Evolutionary conservation across 2,888 invertebrate genomes (phyloP), one percentile per base, ranked within the genome.

Genomic region (Neoaliturus tenellus): DNA sequence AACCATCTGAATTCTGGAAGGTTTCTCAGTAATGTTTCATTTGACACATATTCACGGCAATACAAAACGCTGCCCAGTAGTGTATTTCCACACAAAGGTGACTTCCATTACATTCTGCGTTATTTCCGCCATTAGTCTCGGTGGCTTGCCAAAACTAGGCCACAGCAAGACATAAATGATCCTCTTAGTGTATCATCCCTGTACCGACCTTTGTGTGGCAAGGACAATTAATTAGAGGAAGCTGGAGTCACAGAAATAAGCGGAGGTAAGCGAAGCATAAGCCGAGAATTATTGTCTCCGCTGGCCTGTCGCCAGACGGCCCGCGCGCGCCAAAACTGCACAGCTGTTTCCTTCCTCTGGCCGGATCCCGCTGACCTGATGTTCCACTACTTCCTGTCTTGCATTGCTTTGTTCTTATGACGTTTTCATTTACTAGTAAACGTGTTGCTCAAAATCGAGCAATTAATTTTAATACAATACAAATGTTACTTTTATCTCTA

Each of bases 231-330:
- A 69, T 39, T 39, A 39, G 69, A 14, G 20, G n/a, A 39, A 39
- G 69, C 69, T 28, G 69, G 17, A 20, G 35, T 33, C 35, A 69
- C 69, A 35, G 69, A 69, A 69, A 69, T 69, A 69, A n/a, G n/a
- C 39, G 69, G 35, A 75, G 75, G 44, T 75, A 75, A 75, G 75
- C 48, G 44, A 23, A 71, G 35, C 71, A 39, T 41, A 44, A 75
- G 25, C 28, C 44, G 75, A 75, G 75, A 75, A 75, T 75, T 75
- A 48, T 75, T 44, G 71, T 71, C 71, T 71, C 17, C 28, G 14
- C 25, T 75, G 75, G 75, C 23, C 75, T 75, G 14, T 14, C 14
- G 75, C 75, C 75, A 75, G 75, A 75, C 48, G 14, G 28, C 0
- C 20, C 35, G 39, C 35, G 20, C 55, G 62, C 14, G 62, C 62